Base-by-base conservation (phyloP, 2,888 invertebrate genomes). In the Clivina fossor region DNA sequence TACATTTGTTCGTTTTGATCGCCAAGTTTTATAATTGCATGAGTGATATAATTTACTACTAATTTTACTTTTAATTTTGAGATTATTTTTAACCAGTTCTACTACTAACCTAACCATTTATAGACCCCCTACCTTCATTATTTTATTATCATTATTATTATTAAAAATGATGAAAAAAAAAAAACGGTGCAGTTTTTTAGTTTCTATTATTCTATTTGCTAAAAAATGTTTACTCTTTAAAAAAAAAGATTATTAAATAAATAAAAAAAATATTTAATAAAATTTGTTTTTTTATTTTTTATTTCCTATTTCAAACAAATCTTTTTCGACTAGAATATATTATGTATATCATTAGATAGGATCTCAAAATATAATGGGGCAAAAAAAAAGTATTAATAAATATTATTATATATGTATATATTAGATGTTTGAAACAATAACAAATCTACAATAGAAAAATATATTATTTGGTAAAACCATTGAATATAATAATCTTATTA, bases 1-100 rank as follows among this genome's bases (percentile, higher is more conserved):
- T 38, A 26, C 15, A 38, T 35, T 35, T 38, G 15, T 48, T 35
- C 22, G 24, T 48, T 48, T 41, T 33, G 18, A 48, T 24, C 37
- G 33, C 48, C 37, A 35, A 47, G 33, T 32, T 47, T 35, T 35
- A 35, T 48, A 48, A 37, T 28, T 54, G 54, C 54, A 54, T 54
- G 54, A 54, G 54, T 54, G 54, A 54, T 54, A 53, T 53, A n/a
- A n/a, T n/a, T n/a, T n/a, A n/a, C n/a, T n/a, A 54, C 44, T 54
- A 54, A 54, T 54, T 49, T 41, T 43, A 43, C 24, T 46, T 46
- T 51, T 54, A 33, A 54, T 37, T 46, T 54, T 54, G 54, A 54
- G 54, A 54, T 54, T 54, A 54, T 54, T 54, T 49, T 54, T 54
- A 54, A 54, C 44, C 32, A 37, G 37, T 54, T n/a, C n/a, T n/a